Conservation (phyloP, 2,113 vertebrate genomes). For the Crotalus horridus region DNA sequence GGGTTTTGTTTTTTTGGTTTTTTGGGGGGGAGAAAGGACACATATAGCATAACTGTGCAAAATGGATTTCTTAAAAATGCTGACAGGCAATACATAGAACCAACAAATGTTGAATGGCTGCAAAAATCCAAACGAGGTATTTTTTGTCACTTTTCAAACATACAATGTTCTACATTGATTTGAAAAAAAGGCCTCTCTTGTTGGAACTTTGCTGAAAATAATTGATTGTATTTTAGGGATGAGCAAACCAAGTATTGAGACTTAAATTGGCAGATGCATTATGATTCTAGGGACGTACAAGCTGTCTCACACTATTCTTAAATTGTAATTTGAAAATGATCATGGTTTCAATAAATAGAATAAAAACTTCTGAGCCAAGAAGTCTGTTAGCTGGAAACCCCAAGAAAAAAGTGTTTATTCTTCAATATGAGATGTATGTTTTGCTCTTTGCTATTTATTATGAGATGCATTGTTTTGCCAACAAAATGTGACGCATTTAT, state of each 20-base stretch:
- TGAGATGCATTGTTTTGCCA: constrained; percentile 27
- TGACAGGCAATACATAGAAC: not conserved
- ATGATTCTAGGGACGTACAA: not conserved
- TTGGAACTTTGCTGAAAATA: not conserved
- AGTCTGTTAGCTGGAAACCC: constrained; percentile 36
- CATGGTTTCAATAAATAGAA: not conserved
- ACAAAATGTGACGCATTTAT: constrained; percentile 19
- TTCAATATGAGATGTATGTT: constrained; percentile 33
- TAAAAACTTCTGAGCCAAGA: not conserved
- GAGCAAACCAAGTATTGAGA: not conserved
- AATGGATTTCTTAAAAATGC: not conserved
- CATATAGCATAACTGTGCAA: not conserved
- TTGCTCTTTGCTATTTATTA: not conserved
- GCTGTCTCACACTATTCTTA: constrained; percentile 1
- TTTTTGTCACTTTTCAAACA: not conserved
- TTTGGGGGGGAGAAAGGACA: not conserved
- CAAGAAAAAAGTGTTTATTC: not conserved
- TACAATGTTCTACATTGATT: not conserved
- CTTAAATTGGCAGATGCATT: not conserved
- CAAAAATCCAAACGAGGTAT: not conserved
- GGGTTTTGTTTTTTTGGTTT: not conserved
- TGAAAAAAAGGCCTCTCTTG: not conserved
- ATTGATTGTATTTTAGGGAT: not conserved
- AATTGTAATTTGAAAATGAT: not conserved
- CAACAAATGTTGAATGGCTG: not conserved